These are phyloP conservation scores for Endomychus coccineus DNA, from an alignment of 2,888 invertebrate genomes.

Conservation along the genomic window DNA sequence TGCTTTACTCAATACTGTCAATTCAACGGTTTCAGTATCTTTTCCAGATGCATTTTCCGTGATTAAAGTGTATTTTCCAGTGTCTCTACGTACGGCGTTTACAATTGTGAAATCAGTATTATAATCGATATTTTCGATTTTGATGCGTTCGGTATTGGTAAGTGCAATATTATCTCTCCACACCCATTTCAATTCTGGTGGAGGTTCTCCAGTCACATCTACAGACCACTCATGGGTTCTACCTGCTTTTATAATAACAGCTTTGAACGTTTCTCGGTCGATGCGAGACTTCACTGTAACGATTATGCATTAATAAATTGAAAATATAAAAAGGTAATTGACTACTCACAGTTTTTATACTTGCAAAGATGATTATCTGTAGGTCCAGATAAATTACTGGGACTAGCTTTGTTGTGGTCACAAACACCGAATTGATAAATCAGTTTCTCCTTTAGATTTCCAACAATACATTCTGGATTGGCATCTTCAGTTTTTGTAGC, in stretches of 20 bases:
- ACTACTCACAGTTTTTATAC: conserved; percentile 79
- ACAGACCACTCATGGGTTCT: conserved; percentile 92
- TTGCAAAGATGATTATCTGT: conserved; percentile 93
- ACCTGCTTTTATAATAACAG: conserved; percentile 87
- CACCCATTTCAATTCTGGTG: conserved; percentile 83
- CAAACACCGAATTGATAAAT: conserved; percentile 81
- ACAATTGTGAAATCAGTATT: conserved; percentile 78
- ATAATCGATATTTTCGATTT: conserved; percentile 81
- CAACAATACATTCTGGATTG: conserved; percentile 69
- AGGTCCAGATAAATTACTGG: conserved; percentile 78
- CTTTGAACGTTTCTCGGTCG: conserved; percentile 81
- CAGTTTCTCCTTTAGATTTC: conserved; percentile 80
- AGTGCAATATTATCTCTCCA: conserved; percentile 79
- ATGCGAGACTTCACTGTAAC: conserved; percentile 79
- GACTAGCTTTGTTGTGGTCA: conserved; percentile 86
- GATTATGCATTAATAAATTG: conserved; percentile 16
- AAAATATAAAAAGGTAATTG: conserved; percentile 1
- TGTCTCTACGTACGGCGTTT: conserved; percentile 75
- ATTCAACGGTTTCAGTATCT: conserved; percentile 77
- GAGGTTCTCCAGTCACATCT: conserved; percentile 89
- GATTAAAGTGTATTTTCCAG: conserved; percentile 78
- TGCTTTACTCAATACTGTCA: conserved; percentile 83
- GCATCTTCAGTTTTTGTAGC: conserved; percentile 69
- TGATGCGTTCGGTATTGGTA: conserved; percentile 74
- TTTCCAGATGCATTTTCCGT: conserved; percentile 80